Conservation (phyloP, 2,113 vertebrate genomes). For the Telmatochromis sp. region DNA sequence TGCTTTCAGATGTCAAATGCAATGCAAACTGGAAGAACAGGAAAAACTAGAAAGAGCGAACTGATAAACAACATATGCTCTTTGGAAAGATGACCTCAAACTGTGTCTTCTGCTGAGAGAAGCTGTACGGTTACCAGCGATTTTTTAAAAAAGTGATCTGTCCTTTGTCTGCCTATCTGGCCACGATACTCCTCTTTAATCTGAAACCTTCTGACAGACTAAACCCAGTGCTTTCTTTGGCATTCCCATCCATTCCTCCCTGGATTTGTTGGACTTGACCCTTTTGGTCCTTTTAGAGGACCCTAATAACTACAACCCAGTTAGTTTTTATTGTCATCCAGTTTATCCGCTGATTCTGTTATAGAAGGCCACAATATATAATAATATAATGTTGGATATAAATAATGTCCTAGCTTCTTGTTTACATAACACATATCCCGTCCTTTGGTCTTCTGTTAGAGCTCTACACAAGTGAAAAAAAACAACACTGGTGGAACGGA, state of each 20-base stretch:
- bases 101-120: neutral
- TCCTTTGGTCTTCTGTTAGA: neutral
- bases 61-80: slow-evolving; percentile 29
- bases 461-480: neutral
- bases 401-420: slow-evolving; percentile 15
- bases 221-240: slow-evolving; percentile 27
- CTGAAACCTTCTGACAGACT: neutral
- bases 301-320: slow-evolving; percentile 19
- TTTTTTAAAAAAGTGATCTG: neutral
- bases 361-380: neutral
- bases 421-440: slow-evolving; percentile 17
- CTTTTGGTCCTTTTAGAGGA: neutral
- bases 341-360: neutral
- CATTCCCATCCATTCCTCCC: neutral
- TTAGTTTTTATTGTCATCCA: neutral
- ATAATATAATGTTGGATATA: neutral
- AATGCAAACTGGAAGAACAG: slow-evolving; percentile 5
- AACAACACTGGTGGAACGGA: neutral
- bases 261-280: neutral
- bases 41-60: neutral
- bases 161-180: slow-evolving; percentile 19
- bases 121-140: neutral
- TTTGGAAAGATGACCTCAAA: neutral
- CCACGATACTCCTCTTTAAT: neutral
- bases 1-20: slow-evolving; percentile 33